Evolutionary conservation across 1,140 invertebrate genomes (phyloP), one percentile per base, ranked within the genome.

Genomic region (Pogonus chalceus): DNA sequence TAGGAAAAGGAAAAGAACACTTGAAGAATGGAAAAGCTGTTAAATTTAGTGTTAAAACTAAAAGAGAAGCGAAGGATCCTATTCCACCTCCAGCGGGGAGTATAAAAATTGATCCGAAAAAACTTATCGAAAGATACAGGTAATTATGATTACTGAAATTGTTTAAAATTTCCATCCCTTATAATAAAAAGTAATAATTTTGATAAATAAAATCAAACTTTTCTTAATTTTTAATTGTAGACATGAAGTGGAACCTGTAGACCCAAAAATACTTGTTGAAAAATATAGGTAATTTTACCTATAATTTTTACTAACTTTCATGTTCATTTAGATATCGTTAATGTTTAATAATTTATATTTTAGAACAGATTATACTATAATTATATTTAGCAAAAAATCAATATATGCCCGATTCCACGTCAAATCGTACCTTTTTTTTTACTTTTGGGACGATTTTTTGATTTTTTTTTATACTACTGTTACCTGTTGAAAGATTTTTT

Each of bases 101-200:
- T 20, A 70, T 67, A 20, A 68, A 67, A 58, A 52, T 70, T 9
- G 66, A 69, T 52, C 59, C 65, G 1, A 55, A 55, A 21, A 57
- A 63, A 55, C 55, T 70, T 7, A 52, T 70, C 24, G 65, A 64
- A 51, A 67, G 60, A 55, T 70, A 70, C 56, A 67, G 63, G 51
- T 43, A n/a, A n/a, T n/a, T n/a, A n/a, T n/a, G n/a, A n/a, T 31
- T 31, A 7, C 7, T 31, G 14, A 31, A 7, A 31, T 7, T 31
- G 26, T 31, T 31, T 31, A 7, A 31, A 31, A 10, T 43, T 43
- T 43, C 9, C 37, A n/a, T n/a, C n/a, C n/a, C n/a, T n/a, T n/a
- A n/a, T n/a, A n/a, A n/a, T n/a, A n/a, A n/a, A n/a, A n/a, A n/a
- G n/a, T n/a, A n/a, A n/a, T n/a, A n/a, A n/a, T n/a, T n/a, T n/a